Base-by-base conservation (phyloP, 2,888 invertebrate genomes). In the Gibbula magus region DNA sequence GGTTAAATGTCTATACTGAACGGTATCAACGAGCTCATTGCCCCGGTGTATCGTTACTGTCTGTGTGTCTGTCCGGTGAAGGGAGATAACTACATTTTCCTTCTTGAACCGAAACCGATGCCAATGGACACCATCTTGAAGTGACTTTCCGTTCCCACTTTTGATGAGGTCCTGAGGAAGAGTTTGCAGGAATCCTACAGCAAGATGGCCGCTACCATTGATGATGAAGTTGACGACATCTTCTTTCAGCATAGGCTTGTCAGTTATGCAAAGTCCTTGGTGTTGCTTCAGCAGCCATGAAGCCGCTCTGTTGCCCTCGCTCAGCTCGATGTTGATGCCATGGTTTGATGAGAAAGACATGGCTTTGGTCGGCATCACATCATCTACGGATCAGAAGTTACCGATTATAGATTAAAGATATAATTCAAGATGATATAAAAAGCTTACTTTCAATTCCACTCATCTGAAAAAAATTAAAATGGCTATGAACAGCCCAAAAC, bases 271-370 rank as follows among this genome's bases (percentile, higher is more conserved):
- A 16, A 61, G 22, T 25, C 61, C 61, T 18, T 61, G 61, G 61
- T 61, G 61, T 61, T 61, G 61, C 13, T 61, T 61, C 61, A 61
- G 61, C 2, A 61, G 61, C 61, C 61, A 61, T 61, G 61, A 61
- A 1, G 61, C 61, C 10, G 29, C 61, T 18, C 29, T 29, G 61
- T 61, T 61, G 8, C 29, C 29, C 61, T 61, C 61, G 61, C 61
- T 61, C 61, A 61, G 29, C 29, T 29, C 61, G 29, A 61, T 61
- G 61, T 61, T 61, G 61, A 61, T 61, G 25, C 61, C 61, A 61
- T 61, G 61, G 61, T 61, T 61, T 8, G 61, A 61, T 61, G 61
- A 61, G 29, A 61, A 61, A 25, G 29, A 61, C 61, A 61, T 61
- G 16, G 61, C 29, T 25, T 61, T 25, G 29, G 29, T 29, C 29